Evolutionary conservation across 1,140 invertebrate genomes (phyloP).

Genomic region (Ooceraea biroi): DNA sequence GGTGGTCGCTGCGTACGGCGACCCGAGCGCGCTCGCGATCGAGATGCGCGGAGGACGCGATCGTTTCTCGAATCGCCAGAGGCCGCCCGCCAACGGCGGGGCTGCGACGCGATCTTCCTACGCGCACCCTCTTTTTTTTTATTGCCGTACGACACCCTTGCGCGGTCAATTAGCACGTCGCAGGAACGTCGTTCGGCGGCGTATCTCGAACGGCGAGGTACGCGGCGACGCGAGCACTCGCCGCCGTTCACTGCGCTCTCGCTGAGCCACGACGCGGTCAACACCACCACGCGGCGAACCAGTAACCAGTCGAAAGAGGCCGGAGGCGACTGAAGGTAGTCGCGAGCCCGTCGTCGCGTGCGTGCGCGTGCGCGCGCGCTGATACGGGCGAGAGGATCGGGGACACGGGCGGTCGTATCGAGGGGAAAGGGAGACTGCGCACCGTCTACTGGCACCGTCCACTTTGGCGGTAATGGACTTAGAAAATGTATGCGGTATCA

Average conservation of each 20-base stretch:
- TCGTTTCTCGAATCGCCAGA: background rate
- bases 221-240: background rate
- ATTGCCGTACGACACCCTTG: background rate
- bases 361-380: background rate
- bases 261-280: background rate
- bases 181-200: background rate
- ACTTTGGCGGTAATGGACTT: background rate
- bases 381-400: background rate
- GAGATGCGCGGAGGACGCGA: background rate
- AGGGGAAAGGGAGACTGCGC: background rate
- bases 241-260: background rate
- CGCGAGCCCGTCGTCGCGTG: background rate
- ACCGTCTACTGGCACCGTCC: background rate
- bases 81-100: background rate
- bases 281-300: background rate
- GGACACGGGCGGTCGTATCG: slow-evolving; percentile 3
- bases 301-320: too few relatives aligned
- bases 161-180: background rate
- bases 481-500: background rate
- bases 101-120: background rate
- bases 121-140: background rate
- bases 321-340: background rate
- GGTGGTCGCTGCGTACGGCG: slow-evolving; percentile 12
- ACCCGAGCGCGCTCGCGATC: background rate
- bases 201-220: background rate